Conservation (phyloP, 2,113 vertebrate species). For the Callionymus lyra region DNA sequence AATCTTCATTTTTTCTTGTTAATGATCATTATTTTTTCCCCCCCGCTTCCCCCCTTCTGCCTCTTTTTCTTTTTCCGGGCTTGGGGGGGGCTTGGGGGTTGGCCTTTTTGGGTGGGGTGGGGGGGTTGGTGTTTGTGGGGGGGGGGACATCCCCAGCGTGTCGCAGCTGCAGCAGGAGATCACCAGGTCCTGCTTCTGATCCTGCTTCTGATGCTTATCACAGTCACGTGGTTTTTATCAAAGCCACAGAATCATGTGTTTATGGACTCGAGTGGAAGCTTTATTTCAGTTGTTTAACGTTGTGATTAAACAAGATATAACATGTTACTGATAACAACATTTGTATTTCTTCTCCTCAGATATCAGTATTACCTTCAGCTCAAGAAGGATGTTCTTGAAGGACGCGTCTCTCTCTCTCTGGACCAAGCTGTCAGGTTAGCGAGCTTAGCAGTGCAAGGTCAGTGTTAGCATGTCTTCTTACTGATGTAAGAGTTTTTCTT, state of each 20-base stretch:
- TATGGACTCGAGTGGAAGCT: too few species aligned
- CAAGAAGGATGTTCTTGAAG: conserved; percentile 95
- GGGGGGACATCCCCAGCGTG: conserved; percentile 84
- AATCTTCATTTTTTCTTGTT: too few species aligned
- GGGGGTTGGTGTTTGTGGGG: conserved; percentile 96
- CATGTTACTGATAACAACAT: too few species aligned
- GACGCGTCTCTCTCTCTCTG: conserved; percentile 84
- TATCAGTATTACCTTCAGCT: conserved; percentile 99
- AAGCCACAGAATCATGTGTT: neutral
- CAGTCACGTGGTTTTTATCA: neutral
- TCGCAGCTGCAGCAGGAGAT: conserved; percentile 92
- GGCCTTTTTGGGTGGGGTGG: too few species aligned
- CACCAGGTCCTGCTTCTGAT: conserved; percentile 74
- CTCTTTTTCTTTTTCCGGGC: too few species aligned
- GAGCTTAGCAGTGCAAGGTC: conserved; percentile 95
- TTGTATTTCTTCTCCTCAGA: conserved; percentile 49
- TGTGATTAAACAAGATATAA: too few species aligned
- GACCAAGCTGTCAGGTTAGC: conserved; percentile 91
- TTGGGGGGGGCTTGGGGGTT: too few species aligned
- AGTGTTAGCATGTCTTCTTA: conserved; percentile 12
- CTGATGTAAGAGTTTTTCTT: too few species aligned
- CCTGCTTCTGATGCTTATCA: neutral
- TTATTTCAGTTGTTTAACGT: too few species aligned
- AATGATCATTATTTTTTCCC: too few species aligned
- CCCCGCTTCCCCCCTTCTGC: too few species aligned